phyloP scores from a whole-genome alignment of 2,888 invertebrate genomes.

The Hydrotaea diabolus region DNA sequence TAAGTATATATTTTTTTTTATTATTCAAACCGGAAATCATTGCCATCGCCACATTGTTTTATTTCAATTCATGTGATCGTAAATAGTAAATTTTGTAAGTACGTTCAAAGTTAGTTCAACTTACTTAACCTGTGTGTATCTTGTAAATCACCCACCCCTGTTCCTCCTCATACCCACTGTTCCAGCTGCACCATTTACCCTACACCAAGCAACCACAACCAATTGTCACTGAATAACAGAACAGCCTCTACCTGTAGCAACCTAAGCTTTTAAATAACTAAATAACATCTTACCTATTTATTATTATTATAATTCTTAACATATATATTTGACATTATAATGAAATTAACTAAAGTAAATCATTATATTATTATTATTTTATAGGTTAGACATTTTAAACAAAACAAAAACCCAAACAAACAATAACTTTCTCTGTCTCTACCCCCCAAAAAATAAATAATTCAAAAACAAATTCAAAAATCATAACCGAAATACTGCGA shows the following conservation, averaged over 20 bases:
- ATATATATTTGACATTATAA: constrained; percentile 40
- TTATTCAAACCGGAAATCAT: neutral
- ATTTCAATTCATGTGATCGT: constrained; percentile 15
- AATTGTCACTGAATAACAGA: neutral
- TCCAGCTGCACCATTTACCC: neutral
- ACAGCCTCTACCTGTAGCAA: constrained; percentile 21
- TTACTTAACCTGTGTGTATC: neutral
- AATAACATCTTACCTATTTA: constrained; percentile 33
- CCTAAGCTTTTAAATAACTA: neutral
- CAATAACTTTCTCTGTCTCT: constrained; percentile 37
- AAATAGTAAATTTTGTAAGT: constrained; percentile 13
- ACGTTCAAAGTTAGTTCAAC: too few species aligned
- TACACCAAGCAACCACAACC: neutral
- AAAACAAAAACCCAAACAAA: constrained; percentile 35
- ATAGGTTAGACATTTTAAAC: constrained; percentile 63
- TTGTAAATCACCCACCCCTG: neutral
- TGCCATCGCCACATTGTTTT: neutral
- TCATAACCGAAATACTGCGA: constrained; percentile 48
- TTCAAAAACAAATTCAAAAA: constrained; percentile 13
- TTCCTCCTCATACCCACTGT: neutral
- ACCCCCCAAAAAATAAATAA: constrained; percentile 19
- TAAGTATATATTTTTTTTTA: neutral
- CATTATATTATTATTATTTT: constrained; percentile 58
- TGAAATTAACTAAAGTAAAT: constrained; percentile 46
- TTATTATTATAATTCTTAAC: neutral